Base-by-base conservation (phyloP, 2,888 invertebrate species). In the Bhutanitis thaidina region DNA sequence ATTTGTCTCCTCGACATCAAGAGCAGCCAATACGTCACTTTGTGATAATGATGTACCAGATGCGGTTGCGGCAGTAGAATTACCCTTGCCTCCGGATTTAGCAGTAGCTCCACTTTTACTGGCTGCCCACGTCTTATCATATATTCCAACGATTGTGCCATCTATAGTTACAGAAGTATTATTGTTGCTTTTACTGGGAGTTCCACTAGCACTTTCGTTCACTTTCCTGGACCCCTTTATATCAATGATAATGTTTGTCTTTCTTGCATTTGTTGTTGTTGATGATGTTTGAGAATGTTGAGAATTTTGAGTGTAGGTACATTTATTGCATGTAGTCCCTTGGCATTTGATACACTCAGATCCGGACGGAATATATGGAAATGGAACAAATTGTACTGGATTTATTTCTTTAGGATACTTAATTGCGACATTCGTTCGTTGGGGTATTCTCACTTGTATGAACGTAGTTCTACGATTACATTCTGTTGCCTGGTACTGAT, bases 201-300 rank as follows among this genome's bases (percentile, higher is more conserved):
- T 56, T 60, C 38, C 59, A 56, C 52, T 54, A 2, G 20, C 15
- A 20, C 14, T 52, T 14, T 41, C 46, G 14, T 52, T 59, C 30
- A 36, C 37, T 36, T 47, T 54, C 54, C 30, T 52, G 0, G 46
- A 48, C 43, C 57, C 49, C 15, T 43, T 58, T 2, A 64, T 58
- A 25, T 72, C 66, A 38, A 78, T 62, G 2, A 64, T 56, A 30
- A 80, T 65, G 15, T 67, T 68, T 0, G 69, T 59, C 41, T 54
- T 60, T 38, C 57, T 54, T 34, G 56, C 49, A 9, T 29, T 29
- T n/a, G 8, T 8, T 10, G 48, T 43, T 8, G 55, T n/a, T n/a
- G n/a, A n/a, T n/a, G n/a, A n/a, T n/a, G n/a, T n/a, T n/a, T n/a
- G 13, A 32, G 45, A 27, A 5, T 30, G 35, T 16, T 35, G 51